phyloP scores from a whole-genome alignment of 2,113 vertebrate genomes.

The Leptobrachium ailaonicum region DNA sequence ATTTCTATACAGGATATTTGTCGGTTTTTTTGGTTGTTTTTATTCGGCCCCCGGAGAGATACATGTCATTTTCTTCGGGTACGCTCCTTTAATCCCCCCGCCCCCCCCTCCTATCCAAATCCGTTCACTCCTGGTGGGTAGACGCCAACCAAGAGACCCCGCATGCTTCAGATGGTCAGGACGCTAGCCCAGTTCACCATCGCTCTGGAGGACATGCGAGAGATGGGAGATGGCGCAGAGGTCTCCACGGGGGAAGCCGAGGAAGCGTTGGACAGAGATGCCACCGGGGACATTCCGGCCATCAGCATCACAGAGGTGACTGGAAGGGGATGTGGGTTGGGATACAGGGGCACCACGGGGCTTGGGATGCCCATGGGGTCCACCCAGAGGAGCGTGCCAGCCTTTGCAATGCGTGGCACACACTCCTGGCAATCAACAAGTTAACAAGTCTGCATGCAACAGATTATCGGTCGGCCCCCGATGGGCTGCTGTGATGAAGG shows the following conservation, averaged over 20 bases:
- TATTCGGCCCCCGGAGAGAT: background rate
- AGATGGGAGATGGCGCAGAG: conserved; percentile 76
- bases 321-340: background rate
- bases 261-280: conserved; percentile 58
- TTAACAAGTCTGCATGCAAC: background rate
- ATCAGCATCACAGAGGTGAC: conserved; percentile 70
- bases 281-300: conserved; percentile 59
- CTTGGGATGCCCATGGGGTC: background rate
- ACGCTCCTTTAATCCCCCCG: too few species aligned
- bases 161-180: conserved; percentile 97
- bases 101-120: background rate
- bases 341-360: background rate
- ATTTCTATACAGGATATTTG: background rate
- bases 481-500: too few species aligned
- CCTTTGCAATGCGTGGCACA: background rate
- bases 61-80: background rate
- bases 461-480: too few species aligned
- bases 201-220: conserved; percentile 95
- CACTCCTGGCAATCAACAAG: background rate
- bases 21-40: background rate
- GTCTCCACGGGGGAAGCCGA: conserved; percentile 61
- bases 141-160: conserved; percentile 60
- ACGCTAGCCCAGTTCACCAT: conserved; percentile 97
- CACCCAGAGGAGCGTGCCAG: background rate
- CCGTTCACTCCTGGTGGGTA: conserved; percentile 40